Evolutionary conservation across 1,140 invertebrate genomes (phyloP).

Genomic region (Zelostemma sp.): DNA sequence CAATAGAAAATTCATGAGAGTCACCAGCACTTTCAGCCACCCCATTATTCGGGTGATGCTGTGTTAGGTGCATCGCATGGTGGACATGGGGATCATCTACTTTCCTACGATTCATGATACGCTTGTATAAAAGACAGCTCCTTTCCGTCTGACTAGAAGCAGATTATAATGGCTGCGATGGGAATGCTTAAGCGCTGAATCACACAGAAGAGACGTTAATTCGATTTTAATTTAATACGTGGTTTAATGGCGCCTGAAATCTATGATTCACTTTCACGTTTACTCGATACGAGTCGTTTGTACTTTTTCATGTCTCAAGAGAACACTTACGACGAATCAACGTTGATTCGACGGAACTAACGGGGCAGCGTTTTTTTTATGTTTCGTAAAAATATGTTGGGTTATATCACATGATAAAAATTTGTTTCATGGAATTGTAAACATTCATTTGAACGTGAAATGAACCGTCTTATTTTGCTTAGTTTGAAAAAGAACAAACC

Average conservation of each 20-base stretch:
- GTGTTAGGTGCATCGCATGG: slow-evolving; percentile 28
- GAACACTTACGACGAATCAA: too few species aligned
- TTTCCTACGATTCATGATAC: slow-evolving; percentile 28
- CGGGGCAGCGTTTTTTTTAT: too few species aligned
- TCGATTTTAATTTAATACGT: slow-evolving; percentile 67
- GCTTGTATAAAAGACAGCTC: slow-evolving; percentile 31
- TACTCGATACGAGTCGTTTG: slow-evolving; percentile 26
- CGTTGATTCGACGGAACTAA: too few species aligned
- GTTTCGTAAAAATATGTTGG: too few species aligned
- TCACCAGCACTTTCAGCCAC: slow-evolving; percentile 35
- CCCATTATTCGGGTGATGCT: slow-evolving; percentile 34
- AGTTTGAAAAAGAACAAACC: too few species aligned
- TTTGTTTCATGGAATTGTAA: too few species aligned
- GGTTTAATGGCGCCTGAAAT: slow-evolving; percentile 49
- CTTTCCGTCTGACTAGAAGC: slow-evolving; percentile 23
- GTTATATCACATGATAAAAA: too few species aligned
- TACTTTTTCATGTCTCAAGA: background rate
- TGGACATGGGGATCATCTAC: slow-evolving; percentile 17
- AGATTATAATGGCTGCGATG: slow-evolving; percentile 40
- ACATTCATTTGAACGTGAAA: too few species aligned
- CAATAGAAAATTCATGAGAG: slow-evolving; percentile 67
- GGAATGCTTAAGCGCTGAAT: slow-evolving; percentile 57
- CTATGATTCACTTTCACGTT: slow-evolving; percentile 44
- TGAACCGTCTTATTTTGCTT: too few species aligned
- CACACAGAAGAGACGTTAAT: slow-evolving; percentile 59